Conservation (phyloP, 1,140 invertebrate genomes). For the Hylyphantes graminicola region DNA sequence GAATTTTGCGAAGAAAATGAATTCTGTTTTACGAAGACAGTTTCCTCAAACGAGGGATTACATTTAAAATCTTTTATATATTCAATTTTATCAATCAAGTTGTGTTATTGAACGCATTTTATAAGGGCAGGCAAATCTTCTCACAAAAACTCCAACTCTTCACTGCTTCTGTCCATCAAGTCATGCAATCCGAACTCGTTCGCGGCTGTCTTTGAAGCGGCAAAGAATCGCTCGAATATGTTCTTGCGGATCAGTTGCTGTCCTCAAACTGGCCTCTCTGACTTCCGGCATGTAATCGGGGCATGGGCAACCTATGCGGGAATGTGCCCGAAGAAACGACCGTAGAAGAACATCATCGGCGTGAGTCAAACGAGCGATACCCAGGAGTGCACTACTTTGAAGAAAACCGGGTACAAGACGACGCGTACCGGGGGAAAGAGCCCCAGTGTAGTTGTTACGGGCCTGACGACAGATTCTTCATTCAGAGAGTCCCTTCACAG, state of each 20-base stretch:
- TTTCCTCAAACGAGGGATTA: too few relatives aligned
- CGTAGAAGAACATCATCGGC: neutral
- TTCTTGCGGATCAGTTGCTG: slow-evolving; percentile 9
- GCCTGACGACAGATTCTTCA: slow-evolving; percentile 54
- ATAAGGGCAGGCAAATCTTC: too few relatives aligned
- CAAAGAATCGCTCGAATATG: slow-evolving; percentile 21
- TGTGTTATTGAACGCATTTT: too few relatives aligned
- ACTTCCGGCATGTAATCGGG: neutral
- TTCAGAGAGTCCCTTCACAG: slow-evolving; percentile 39
- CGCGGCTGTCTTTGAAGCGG: too few relatives aligned
- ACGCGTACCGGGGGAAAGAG: slow-evolving; percentile 36
- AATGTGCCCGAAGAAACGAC: slow-evolving; percentile 34
- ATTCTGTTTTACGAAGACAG: too few relatives aligned
- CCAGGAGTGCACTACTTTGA: slow-evolving; percentile 52
- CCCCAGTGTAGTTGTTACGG: slow-evolving; percentile 52
- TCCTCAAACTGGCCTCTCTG: neutral
- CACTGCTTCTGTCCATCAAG: too few relatives aligned
- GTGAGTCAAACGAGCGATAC: slow-evolving; percentile 34
- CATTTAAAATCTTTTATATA: too few relatives aligned
- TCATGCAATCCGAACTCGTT: too few relatives aligned
- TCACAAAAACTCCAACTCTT: too few relatives aligned
- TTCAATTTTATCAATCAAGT: too few relatives aligned
- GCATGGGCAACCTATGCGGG: slow-evolving; percentile 57
- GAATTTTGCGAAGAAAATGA: too few relatives aligned
- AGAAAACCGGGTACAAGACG: slow-evolving; percentile 40